Evolutionary conservation across 37 sponge, comb jelly and placozoan species (phyloP), one percentile per base, ranked within the genome.

Genomic region (Bolinopsis microptera): DNA sequence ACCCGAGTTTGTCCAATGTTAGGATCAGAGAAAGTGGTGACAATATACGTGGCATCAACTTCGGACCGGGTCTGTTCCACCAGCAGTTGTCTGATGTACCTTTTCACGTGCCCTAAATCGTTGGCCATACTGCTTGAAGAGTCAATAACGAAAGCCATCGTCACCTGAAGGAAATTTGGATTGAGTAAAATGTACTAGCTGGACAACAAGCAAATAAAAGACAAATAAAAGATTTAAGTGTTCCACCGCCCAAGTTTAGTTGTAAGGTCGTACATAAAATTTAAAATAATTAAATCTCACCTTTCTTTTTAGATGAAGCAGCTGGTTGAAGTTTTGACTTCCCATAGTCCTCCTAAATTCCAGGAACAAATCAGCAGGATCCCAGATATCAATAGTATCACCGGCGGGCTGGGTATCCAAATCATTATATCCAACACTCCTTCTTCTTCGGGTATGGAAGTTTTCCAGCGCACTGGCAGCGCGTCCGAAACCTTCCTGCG

Each of bases 91-190:
- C 13, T 16, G 40, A 86, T 39, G 61, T 41, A 86, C 1, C 36
- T 3, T 34, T 27, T 8, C 3, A 86, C 90, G 0, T 39, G 26
- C 18, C 27, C 48, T 25, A 86, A 27, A 27, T 86, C 90, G 39
- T 86, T 86, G 0, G 27, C 31, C 90, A 86, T 86, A 27, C 61
- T 41, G 30, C 41, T 41, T 8, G 38, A 36, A 0, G 48, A 13
- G 90, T 86, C 90, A 16, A 86, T 86, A 1, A 86, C 61, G 61
- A 86, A 41, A 38, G 31, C 25, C 13, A 86, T 3, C 0, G 61
- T 86, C 38, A 21, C 38, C 82, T 80, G 82, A 80, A 80, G 61
- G 61, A 48, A 48, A 48, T 48, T 48, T 48, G 9, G 61, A 48
- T 18, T 48, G 61, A 48, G 13, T 5, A 18, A 48, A 48, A 48